These are phyloP conservation scores for Brachypteracias leptosomus DNA, from an alignment of 2,113 vertebrate genomes.

Conservation along the genomic window DNA sequence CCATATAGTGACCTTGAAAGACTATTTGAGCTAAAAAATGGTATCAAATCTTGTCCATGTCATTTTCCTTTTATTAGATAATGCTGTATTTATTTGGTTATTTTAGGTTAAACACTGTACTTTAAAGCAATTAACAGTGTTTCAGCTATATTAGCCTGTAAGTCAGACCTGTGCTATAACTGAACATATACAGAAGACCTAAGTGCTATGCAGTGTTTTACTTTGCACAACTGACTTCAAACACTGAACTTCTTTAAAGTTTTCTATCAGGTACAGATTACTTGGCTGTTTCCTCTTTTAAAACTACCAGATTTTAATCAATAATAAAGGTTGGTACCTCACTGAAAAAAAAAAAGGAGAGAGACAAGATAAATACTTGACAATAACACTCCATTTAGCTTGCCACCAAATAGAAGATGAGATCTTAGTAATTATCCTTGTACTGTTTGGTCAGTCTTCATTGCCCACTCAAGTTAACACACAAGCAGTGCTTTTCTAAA, in stretches of 20 bases:
- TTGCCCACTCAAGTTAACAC: background rate
- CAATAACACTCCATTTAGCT: background rate
- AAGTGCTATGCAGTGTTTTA: background rate
- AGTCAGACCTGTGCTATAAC: background rate
- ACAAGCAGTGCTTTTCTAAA: background rate
- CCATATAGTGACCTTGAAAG: background rate
- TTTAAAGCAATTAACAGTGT: background rate
- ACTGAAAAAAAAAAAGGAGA: background rate
- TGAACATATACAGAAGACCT: background rate
- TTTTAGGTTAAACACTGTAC: background rate
- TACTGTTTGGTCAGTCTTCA: background rate
- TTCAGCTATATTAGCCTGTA: background rate
- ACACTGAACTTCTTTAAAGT: background rate
- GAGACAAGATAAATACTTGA: background rate
- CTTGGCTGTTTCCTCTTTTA: background rate
- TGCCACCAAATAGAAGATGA: background rate
- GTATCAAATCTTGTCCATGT: background rate
- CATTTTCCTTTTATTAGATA: background rate
- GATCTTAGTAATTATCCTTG: background rate
- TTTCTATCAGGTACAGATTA: background rate
- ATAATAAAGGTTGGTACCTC: background rate
- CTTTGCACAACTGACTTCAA: background rate
- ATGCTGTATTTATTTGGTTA: background rate
- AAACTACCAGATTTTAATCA: background rate
- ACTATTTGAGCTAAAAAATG: background rate